A percentile compares a stretch with the other conserved stretches of the same genome.
Evolutionary conservation across 2,888 invertebrate genomes (phyloP).

Genomic region (Erebia aethiops): DNA sequence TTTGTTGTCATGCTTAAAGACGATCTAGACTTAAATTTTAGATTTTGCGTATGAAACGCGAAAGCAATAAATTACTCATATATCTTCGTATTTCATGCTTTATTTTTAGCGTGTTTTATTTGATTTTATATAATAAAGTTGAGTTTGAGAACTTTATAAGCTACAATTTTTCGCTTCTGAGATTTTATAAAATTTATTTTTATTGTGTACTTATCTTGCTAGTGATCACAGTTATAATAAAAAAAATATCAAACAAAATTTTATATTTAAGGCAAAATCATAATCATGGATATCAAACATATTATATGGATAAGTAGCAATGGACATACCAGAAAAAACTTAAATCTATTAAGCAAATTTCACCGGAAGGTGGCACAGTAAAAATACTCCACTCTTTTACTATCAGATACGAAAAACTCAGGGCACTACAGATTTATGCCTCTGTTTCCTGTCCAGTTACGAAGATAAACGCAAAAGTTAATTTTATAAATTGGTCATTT

Average conservation of each 20-base stretch:
- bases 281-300: too few species aligned
- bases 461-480: slow-evolving; percentile 58
- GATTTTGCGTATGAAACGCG: slow-evolving; percentile 45
- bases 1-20: slow-evolving; percentile 62
- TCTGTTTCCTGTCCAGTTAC: slow-evolving; percentile 16
- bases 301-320: too few species aligned
- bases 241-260: too few species aligned
- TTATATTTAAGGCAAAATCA: too few species aligned
- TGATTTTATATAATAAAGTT: slow-evolving; percentile 29
- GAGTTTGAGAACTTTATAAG: slow-evolving; percentile 3
- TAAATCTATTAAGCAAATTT: background rate
- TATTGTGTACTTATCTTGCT: background rate
- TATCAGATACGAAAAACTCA: slow-evolving; percentile 12
- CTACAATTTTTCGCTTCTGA: background rate
- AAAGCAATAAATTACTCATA: slow-evolving; percentile 40
- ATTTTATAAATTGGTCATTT: slow-evolving; percentile 79
- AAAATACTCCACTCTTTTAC: background rate
- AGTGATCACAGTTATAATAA: background rate
- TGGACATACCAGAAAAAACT: background rate
- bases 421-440: slow-evolving; percentile 16
- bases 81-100: slow-evolving; percentile 40
- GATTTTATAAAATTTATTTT: background rate
- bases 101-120: slow-evolving; percentile 31
- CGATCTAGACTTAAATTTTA: slow-evolving; percentile 52
- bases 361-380: background rate